Percentiles rank a stretch among this genome's conserved stretches.
These are phyloP conservation scores for Epinephelus lanceolatus DNA, from an alignment of 2,113 vertebrate species.

Conservation along the genomic window DNA sequence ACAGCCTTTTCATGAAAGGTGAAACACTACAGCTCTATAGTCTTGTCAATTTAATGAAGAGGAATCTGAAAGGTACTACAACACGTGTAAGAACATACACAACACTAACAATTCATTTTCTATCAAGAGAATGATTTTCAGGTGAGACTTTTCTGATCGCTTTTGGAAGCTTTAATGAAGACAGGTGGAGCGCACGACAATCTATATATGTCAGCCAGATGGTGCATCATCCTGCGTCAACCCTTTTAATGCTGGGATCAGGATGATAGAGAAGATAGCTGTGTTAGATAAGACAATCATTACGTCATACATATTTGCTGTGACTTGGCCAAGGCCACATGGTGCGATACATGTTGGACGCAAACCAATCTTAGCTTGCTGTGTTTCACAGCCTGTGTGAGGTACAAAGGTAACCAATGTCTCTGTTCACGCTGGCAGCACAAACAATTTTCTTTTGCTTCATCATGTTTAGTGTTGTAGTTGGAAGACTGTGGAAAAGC, in stretches of 20 bases:
- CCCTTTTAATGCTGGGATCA: not conserved
- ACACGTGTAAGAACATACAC: not conserved
- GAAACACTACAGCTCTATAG: slow-evolving; percentile 31
- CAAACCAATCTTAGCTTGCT: not conserved
- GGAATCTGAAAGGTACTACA: not conserved
- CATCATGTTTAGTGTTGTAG: not conserved
- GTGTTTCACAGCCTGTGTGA: not conserved
- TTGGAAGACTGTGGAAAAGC: not conserved
- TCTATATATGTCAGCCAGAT: not conserved
- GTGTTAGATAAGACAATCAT: not conserved
- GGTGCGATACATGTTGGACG: not conserved
- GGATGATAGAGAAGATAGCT: not conserved
- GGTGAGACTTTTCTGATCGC: not conserved
- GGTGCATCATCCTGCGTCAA: not conserved
- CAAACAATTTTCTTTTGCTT: not conserved
- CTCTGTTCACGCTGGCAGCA: not conserved
- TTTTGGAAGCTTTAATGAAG: not conserved
- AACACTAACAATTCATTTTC: not conserved
- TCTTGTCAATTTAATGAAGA: slow-evolving; percentile 9
- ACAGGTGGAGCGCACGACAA: not conserved
- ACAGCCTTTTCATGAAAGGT: slow-evolving; percentile 57
- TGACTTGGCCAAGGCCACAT: not conserved
- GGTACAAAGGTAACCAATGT: not conserved
- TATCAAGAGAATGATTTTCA: not conserved
- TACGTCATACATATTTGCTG: not conserved